phyloP scores from a whole-genome alignment of 2,113 vertebrate species.

The Percina caprodes region DNA sequence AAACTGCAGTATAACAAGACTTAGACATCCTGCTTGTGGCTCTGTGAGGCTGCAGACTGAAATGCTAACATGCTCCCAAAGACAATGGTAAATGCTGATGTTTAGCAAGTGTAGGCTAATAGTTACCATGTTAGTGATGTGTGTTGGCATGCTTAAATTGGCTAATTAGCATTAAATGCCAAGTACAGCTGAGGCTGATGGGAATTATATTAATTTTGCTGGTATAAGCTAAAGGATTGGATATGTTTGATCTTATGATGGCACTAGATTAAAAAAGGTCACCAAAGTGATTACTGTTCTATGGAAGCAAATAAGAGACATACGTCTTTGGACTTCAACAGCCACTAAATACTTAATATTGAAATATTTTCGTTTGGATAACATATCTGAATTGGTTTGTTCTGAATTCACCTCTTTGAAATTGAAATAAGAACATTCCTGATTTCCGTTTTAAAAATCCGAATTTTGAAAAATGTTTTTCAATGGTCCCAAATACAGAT shows the following conservation, averaged over 20 bases:
- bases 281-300: not conserved
- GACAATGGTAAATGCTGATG: not conserved
- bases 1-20: constrained; percentile 31
- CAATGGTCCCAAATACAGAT: too few relatives aligned
- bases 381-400: too few relatives aligned
- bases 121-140: not conserved
- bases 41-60: constrained; percentile 14
- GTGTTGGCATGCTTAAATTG: not conserved
- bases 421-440: too few relatives aligned
- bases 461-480: too few relatives aligned
- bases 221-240: not conserved
- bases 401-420: too few relatives aligned
- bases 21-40: not conserved
- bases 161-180: not conserved
- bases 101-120: not conserved
- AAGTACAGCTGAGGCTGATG: not conserved
- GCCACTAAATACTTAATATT: too few relatives aligned
- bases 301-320: too few relatives aligned
- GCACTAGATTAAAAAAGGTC: not conserved
- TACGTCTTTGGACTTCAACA: too few relatives aligned
- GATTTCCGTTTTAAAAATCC: too few relatives aligned
- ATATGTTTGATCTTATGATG: not conserved
- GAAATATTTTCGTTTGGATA: too few relatives aligned
- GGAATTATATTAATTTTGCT: not conserved
- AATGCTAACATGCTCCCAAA: not conserved